Evolutionary conservation across 2,113 vertebrate genomes (phyloP), one percentile per base, ranked within the genome.

Genomic region (Crotalus tigris): DNA sequence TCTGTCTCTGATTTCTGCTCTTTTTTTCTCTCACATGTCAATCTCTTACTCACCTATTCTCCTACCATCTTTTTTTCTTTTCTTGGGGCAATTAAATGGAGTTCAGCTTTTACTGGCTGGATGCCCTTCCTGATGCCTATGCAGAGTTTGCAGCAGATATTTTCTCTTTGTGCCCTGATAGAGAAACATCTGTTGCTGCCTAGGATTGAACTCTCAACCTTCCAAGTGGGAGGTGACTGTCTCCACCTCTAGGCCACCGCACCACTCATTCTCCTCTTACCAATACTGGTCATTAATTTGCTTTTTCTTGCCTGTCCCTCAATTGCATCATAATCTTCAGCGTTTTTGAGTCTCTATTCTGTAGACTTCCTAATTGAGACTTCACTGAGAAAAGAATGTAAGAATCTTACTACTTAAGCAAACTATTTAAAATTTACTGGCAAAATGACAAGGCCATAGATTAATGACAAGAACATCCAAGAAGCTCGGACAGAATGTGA

Each of bases 401-500:
- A 33, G 64, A 92, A 1, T 95, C 95, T 94, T 95, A 91, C 39
- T 92, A 33, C 91, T 93, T 93, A 95, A 89, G 1, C 39, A 94
- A 94, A 89, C 33, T 93, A 85, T 94, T 97, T 94, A 93, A 96
- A 95, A 95, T 93, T 94, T 92, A 92, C 61, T 64, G 8, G 75
- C 23, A 95, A 95, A 95, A 23, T 33, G 90, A 91, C 17, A 94
- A 93, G 5, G 6, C 26, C 86, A 95, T 94, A 95, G 95, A 95
- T 94, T 81, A 92, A 94, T 92, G 93, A 94, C 39, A 92, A 44
- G n/a, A 95, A 9, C 58, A 57, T 23, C 58, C 51, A 91, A 9
- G 46, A 93, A 92, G 58, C 94, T 2, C n/a, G 87, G 92, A 61
- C 10, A 92, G 92, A 94, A 89, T 89, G 86, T 64, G 92, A 91